Conservation (phyloP, 2,797 vertebrate genomes). For the Sebastes matsubarae region DNA sequence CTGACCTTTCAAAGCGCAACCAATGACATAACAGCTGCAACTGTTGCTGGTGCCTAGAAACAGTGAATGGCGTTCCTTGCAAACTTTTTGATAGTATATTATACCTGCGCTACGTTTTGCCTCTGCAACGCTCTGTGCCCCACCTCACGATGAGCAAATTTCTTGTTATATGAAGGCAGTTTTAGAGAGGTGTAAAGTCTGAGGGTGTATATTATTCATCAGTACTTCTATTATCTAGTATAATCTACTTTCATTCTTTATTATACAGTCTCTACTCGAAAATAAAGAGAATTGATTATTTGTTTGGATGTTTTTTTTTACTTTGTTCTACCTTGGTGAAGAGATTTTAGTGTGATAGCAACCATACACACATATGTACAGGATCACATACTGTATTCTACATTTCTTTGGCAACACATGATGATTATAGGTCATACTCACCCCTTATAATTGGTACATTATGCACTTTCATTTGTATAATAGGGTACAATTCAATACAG, state of each 20-base stretch:
- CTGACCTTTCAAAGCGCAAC: no score
- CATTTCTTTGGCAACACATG: not conserved
- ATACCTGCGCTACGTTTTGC: no score
- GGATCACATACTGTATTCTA: not conserved
- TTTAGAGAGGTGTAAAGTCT: not conserved
- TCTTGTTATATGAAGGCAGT: not conserved
- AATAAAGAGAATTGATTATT: not conserved
- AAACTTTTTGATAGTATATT: no score
- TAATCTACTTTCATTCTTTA: not conserved
- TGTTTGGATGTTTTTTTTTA: not conserved
- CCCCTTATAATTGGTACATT: not conserved
- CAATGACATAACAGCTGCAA: no score
- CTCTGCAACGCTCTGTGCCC: no score
- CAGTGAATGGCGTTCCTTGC: no score
- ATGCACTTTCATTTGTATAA: not conserved
- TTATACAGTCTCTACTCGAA: not conserved
- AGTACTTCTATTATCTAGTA: not conserved
- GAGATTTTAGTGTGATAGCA: not conserved
- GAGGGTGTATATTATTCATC: not conserved
- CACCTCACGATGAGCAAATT: no score
- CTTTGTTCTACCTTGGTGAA: not conserved
- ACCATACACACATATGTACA: not conserved
- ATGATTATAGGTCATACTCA: not conserved
- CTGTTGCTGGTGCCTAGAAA: no score
- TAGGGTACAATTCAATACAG: not conserved